Base-by-base conservation (phyloP, 1,140 invertebrate genomes). In the Atta texana region DNA sequence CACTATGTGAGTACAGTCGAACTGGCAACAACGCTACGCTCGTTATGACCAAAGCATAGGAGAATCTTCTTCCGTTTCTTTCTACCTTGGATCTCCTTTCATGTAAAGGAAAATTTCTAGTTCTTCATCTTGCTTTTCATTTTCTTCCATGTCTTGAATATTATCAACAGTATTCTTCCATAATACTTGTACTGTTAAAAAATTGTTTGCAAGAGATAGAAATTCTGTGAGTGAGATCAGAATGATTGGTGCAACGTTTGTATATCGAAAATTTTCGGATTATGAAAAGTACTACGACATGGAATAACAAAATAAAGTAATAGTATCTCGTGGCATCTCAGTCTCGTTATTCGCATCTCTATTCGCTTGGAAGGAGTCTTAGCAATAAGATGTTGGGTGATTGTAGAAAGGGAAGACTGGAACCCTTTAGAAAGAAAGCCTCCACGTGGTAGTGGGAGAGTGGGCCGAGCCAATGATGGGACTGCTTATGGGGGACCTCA, bases 381-480 rank as follows among this genome's bases (percentile, higher is more conserved):
- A 71, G 61, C 71, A 63, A 34, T 57, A 59, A 77, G 80, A 90
- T 61, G 63, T 51, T 74, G 82, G 74, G 68, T 88, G 86, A 90
- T 72, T 86, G 75, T 71, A 64, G 87, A 86, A 90, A 91, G 86
- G 82, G 82, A 91, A 85, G 86, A 91, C 77, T 86, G 76, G 28
- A 88, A 91, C 89, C 89, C 82, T 91, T 91, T 88, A 75, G 39
- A 69, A 39, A 69, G 66, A 69, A 51, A 69, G 81, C 51, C 31
- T n/a, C 34, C 39, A 64, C 24, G 28, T 61, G 49, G 69, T 90
- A 80, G 85, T 90, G 93, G 92, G 89, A 87, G 92, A 89, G 85
- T 90, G 88, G 89, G 92, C 91, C 71, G 91, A 92, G 90, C 94
- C 94, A 94, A 94, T 93, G 92, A 93, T 89, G 90, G 88, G 90